phyloP scores from a whole-genome alignment of 2,888 invertebrate species.

The Myopa tessellatipennis region DNA sequence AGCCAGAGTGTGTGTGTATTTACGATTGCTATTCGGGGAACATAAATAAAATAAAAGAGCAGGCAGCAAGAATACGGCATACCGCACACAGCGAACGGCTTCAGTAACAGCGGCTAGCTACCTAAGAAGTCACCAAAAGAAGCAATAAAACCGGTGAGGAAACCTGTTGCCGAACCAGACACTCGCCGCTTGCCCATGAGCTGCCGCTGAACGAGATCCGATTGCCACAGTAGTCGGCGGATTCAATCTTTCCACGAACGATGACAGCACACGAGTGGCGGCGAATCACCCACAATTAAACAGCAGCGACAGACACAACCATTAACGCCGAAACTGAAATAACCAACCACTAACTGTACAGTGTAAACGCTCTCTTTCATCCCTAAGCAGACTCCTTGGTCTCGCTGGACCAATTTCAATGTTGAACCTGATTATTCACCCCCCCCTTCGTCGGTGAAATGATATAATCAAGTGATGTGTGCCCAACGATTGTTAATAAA shows the following conservation, averaged over 20 bases:
- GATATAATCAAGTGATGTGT: too few species aligned
- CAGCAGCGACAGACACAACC: background rate
- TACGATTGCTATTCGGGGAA: conserved; percentile 40
- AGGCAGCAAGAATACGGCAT: conserved; percentile 4
- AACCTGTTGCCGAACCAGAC: conserved; percentile 45
- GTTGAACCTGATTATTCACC: too few species aligned
- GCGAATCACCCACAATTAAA: background rate
- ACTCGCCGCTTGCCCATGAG: background rate
- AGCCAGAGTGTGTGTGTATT: conserved; percentile 32
- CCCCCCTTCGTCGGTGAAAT: too few species aligned
- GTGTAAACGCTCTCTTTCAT: too few species aligned
- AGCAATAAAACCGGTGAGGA: conserved; percentile 15
- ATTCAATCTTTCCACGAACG: background rate
- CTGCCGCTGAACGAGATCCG: too few species aligned
- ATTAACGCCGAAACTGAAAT: too few species aligned
- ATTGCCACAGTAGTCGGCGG: background rate
- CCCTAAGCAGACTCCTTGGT: too few species aligned
- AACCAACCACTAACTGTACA: too few species aligned
- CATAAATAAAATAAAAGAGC: background rate
- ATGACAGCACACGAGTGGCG: background rate
- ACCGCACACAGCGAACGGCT: conserved; percentile 42
- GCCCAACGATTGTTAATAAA: too few species aligned
- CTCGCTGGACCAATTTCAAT: too few species aligned
- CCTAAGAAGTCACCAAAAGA: conserved; percentile 29
- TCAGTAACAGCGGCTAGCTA: background rate